A percentile compares a stretch with the other conserved stretches of the same genome.
Conservation (phyloP, 2,797 vertebrate genomes). For the Cryptoprocta ferox region DNA sequence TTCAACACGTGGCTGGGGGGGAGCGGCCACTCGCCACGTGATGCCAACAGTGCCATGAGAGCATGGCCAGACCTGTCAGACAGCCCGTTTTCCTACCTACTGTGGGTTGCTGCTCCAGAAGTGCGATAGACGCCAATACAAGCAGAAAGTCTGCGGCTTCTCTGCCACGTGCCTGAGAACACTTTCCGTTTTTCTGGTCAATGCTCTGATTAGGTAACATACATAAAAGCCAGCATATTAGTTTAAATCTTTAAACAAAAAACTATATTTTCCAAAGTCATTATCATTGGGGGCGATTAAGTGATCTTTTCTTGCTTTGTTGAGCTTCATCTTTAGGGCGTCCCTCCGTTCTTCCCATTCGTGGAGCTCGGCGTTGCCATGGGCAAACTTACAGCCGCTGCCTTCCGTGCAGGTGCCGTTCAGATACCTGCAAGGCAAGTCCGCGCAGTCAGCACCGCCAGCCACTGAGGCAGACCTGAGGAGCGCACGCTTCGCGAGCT, state of each 20-base stretch:
- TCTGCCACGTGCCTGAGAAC: conserved; percentile 87
- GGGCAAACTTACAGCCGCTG: conserved; percentile 95
- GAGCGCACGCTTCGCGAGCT: neutral
- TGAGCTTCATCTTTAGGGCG: conserved; percentile 97
- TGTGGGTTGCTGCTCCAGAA: conserved; percentile 87
- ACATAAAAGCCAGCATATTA: conserved; percentile 88
- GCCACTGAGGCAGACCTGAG: neutral
- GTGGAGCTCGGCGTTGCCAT: conserved; percentile 94
- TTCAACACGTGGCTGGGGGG: conserved; percentile 86
- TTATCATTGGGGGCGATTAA: conserved; percentile 99
- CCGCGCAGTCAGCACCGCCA: neutral
- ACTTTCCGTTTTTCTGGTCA: conserved; percentile 86
- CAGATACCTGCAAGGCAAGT: conserved; percentile 89
- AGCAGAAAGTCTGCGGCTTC: conserved; percentile 87
- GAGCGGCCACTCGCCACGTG: conserved; percentile 78
- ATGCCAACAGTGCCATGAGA: conserved; percentile 76
- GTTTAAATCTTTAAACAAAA: conserved; percentile 99
- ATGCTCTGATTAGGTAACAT: conserved; percentile 86
- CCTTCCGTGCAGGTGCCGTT: conserved; percentile 93
- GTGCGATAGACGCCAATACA: conserved; percentile 86
- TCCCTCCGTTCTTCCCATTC: conserved; percentile 97
- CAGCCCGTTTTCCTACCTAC: conserved; percentile 86
- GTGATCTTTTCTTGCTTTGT: conserved; percentile 98
- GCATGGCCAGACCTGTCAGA: conserved; percentile 85
- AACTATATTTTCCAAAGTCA: conserved; percentile 99